Evolutionary conservation across 2,113 vertebrate species (phyloP), one percentile per base, ranked within the genome.

Genomic region (Rallus limicola): DNA sequence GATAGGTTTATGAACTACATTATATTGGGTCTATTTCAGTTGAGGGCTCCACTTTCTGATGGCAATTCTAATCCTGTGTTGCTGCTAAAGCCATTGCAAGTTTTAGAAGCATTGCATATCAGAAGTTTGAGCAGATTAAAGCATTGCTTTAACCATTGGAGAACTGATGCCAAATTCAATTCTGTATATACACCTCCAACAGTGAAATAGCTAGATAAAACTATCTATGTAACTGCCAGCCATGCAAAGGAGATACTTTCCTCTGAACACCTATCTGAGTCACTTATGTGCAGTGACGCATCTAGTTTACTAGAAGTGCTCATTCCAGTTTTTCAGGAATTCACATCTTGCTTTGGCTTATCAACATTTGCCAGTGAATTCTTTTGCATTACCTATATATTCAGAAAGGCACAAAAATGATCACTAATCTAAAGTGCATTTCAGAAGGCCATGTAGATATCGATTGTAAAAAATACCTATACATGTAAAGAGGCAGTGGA

Each of bases 261-360:
- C 29, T 86, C 19, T 20, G 33, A 84, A 64, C 33, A 84, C 7
- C 24, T 74, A 5, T n/a, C 50, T 94, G 55, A 90, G 28, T 76
- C 87, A 89, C 17, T 72, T 68, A 53, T 13, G 14, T 70, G 19
- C 34, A 85, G 9, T 1, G 16, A 62, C 12, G 13, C 8, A 33
- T 3, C 2, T 2, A 10, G 53, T 50, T 85, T 89, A n/a, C 50
- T 55, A n/a, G 10, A 87, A 42, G 44, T 14, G 9, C 9, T 91
- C 46, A 29, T 85, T 90, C 82, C 53, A 85, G 70, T 94, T 95
- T 92, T 95, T 91, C 91, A 87, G 70, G 78, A 94, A 87, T 85
- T 82, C 68, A 74, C 4, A 46, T 53, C 70, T 94, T 85, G 53
- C 17, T 87, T 79, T 85, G n/a, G 6, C 31, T 90, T 82, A 85